Evolutionary conservation across 2,113 vertebrate genomes (phyloP).

Genomic region (Lethenteron reissneri): DNA sequence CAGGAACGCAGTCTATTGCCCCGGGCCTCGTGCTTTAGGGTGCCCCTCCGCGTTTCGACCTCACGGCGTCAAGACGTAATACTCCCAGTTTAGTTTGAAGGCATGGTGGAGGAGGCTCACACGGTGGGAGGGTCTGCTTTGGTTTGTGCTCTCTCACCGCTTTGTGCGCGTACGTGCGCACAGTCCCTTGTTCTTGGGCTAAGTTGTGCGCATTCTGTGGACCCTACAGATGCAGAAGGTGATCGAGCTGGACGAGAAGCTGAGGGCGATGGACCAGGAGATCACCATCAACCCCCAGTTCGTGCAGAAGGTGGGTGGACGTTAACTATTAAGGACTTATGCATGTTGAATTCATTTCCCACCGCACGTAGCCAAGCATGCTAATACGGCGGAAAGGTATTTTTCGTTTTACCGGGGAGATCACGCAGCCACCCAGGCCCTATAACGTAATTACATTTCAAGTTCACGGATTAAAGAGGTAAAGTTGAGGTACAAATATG

Average conservation of each 20-base stretch:
- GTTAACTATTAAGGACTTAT: background rate
- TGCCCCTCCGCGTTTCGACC: no score
- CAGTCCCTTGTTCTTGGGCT: no score
- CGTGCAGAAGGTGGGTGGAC: conserved; percentile 66
- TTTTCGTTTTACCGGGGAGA: background rate
- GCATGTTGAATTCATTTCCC: background rate
- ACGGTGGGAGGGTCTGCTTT: no score
- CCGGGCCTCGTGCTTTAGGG: no score
- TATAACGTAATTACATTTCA: background rate
- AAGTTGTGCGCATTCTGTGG: background rate
- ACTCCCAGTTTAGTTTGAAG: no score
- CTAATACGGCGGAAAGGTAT: background rate
- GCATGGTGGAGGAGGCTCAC: no score
- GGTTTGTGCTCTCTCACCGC: no score
- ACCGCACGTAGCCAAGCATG: background rate
- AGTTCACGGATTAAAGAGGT: background rate
- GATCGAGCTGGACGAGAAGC: conserved; percentile 94
- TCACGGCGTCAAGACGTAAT: no score
- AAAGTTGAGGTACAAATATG: background rate
- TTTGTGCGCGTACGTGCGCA: no score
- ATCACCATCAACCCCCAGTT: conserved; percentile 99
- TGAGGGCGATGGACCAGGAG: conserved; percentile 99
- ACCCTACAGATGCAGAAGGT: conserved; percentile 75
- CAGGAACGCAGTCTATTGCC: no score
- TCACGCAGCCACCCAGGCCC: background rate